Base-by-base conservation (phyloP, 2,797 vertebrate species). In the Mycteria americana region DNA sequence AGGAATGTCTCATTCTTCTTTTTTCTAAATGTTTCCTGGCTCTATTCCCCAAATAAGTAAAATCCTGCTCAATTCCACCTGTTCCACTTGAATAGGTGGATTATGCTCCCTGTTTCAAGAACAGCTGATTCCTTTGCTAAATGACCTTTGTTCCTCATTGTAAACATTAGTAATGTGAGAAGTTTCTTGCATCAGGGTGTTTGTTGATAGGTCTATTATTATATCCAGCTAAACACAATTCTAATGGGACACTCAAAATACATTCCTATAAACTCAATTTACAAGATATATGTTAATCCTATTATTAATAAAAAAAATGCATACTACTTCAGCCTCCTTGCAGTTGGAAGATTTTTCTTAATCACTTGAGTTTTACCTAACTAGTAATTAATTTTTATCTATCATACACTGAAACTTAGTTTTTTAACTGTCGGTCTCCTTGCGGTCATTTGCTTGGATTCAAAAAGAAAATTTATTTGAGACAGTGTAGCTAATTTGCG, bases 41-140 rank as follows among this genome's bases (percentile, higher is more conserved):
- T 90, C 11, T 85, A 0, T 57, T 88, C 57, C 37, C 24, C 41
- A 41, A 50, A 57, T 67, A 53, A 88, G 57, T 90, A 92, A 88
- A 94, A 78, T 60, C 57, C 23, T 64, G 13, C 88, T 88, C 56
- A 74, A 8, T 88, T 95, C 51, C 14, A 53, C 13, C 27, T 43
- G 15, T 74, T 95, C 60, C 35, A 65, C 7, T 57, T 81, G 60
- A 88, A 68, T 94, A 75, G 16, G 31, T 90, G n/a, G 37, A 57
- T 90, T 87, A 65, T 91, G 37, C 54, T 74, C 18, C 53, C 33
- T 57, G 25, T 76, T 89, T 95, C 85, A 91, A 62, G 35, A 92
- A 56, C 48, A 67, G 17, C 46, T 28, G 53, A 82, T 95, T 96
- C 77, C 80, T 78, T 84, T 87, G 70, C 64, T 93, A 72, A 93